Conservation (phyloP, 2,797 vertebrate species). For the Argya squamiceps region DNA sequence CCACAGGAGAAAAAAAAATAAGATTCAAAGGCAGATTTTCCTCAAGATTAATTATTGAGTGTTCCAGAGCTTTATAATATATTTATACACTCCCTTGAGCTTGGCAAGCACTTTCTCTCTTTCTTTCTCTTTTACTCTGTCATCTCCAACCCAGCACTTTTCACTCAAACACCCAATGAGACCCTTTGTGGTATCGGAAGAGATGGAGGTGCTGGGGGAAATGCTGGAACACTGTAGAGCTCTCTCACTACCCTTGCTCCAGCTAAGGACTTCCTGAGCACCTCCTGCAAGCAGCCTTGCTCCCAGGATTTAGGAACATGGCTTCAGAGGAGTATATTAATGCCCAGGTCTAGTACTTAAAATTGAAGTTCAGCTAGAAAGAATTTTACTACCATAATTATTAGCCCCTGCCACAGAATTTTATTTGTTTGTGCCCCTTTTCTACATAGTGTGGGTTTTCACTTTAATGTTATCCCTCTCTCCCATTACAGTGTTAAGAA, state of each 20-base stretch:
- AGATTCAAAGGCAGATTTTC: background rate
- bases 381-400: background rate
- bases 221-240: accelerated
- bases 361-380: background rate
- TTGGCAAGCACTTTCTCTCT: background rate
- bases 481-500: background rate
- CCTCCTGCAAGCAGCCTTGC: background rate
- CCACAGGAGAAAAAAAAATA: too few species aligned
- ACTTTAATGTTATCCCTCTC: background rate
- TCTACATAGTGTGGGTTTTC: background rate
- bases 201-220: background rate
- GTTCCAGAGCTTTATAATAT: slow-evolving; percentile 34
- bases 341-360: background rate
- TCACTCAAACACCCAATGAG: background rate
- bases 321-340: background rate
- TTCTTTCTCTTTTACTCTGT: background rate
- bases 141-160: background rate
- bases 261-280: background rate
- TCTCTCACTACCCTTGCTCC: background rate
- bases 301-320: background rate
- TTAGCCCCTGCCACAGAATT: background rate
- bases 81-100: slow-evolving; percentile 30
- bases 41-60: slow-evolving; percentile 51
- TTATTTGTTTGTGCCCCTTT: background rate
- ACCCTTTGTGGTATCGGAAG: background rate